phyloP scores from a whole-genome alignment of 1,140 invertebrate species.

The Drosophila carrolli region DNA sequence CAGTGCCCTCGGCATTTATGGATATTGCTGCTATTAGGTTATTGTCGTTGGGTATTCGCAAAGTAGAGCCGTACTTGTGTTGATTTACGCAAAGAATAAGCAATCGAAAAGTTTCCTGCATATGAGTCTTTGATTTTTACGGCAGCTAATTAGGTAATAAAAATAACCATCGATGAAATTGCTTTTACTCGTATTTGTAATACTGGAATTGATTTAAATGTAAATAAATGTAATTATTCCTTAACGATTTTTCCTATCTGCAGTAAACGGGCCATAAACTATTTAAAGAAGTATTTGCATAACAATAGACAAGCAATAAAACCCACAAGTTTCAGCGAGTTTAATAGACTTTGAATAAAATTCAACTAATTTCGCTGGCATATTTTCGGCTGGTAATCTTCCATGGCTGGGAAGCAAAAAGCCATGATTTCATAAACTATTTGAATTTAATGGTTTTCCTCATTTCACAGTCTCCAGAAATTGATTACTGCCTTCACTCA shows the following conservation, averaged over 20 bases:
- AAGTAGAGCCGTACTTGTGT: conserved; percentile 5
- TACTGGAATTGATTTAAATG: too few relatives aligned
- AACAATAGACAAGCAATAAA: conserved; percentile 29
- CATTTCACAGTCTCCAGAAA: conserved; percentile 33
- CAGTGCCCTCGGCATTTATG: conserved; percentile 57
- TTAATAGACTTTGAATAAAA: conserved; percentile 46
- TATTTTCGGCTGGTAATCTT: conserved; percentile 31
- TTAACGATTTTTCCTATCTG: background rate
- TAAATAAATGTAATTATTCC: too few relatives aligned
- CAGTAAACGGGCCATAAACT: conserved; percentile 2
- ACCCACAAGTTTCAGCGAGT: conserved; percentile 22
- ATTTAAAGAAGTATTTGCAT: conserved; percentile 41
- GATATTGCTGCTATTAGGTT: conserved; percentile 51
- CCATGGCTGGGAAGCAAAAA: conserved; percentile 30
- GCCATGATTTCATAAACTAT: conserved; percentile 44
- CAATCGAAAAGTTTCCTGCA: conserved; percentile 18
- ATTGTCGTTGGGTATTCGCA: conserved; percentile 22
- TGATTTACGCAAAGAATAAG: conserved; percentile 45
- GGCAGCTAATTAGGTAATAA: background rate
- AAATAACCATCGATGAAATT: background rate
- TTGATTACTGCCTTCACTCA: conserved; percentile 57
- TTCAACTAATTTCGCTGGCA: conserved; percentile 35
- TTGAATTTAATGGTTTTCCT: conserved; percentile 35
- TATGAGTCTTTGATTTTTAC: conserved; percentile 13
- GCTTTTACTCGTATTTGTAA: too few relatives aligned